Percentiles rank a stretch among this genome's conserved stretches.
These are phyloP conservation scores for Limnephilus marmoratus DNA, from an alignment of 2,888 invertebrate species.

Conservation along the genomic window DNA sequence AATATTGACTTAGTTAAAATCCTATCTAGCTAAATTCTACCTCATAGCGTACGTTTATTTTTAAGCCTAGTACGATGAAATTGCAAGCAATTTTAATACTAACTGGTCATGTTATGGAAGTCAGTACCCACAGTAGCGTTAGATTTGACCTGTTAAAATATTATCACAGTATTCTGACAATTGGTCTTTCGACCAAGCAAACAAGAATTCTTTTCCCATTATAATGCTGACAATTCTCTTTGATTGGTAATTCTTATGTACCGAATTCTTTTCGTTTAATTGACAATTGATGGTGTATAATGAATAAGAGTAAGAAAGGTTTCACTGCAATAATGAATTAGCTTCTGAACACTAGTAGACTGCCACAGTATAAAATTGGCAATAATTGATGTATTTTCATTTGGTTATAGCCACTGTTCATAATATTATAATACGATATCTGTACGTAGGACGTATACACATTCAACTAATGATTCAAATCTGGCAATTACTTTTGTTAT, in stretches of 20 bases:
- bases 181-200: neutral
- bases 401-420: slow-evolving; percentile 13
- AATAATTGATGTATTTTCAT: slow-evolving; percentile 23
- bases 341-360: slow-evolving; percentile 16
- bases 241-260: neutral
- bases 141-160: neutral
- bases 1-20: neutral
- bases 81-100: neutral
- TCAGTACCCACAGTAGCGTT: neutral
- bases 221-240: neutral
- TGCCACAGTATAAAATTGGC: slow-evolving; percentile 10
- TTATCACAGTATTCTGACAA: neutral
- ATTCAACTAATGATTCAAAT: slow-evolving; percentile 11
- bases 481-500: neutral
- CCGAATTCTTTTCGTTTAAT: neutral
- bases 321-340: slow-evolving; percentile 23
- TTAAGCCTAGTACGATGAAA: neutral
- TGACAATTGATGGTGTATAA: neutral
- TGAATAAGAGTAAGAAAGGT: neutral
- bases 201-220: neutral
- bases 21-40: neutral
- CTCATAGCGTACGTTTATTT: neutral
- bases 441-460: slow-evolving; percentile 14
- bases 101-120: neutral
- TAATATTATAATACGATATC: slow-evolving; percentile 2